These are phyloP conservation scores for Microtus pennsylvanicus DNA, from an alignment of 2,113 vertebrate genomes.

Conservation along the genomic window DNA sequence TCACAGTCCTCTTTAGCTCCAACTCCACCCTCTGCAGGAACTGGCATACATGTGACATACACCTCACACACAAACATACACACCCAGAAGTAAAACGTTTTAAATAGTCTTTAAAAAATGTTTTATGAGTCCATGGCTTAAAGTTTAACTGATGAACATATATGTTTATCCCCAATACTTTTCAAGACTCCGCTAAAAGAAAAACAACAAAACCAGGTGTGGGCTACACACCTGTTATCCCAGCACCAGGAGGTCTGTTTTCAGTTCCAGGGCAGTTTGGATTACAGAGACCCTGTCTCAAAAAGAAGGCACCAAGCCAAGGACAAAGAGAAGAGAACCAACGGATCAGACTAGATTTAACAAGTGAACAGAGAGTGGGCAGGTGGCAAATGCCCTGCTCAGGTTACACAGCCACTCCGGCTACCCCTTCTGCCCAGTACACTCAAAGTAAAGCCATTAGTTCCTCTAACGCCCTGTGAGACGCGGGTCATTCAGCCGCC, in stretches of 20 bases:
- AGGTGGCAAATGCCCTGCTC: not conserved
- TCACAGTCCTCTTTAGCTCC: not conserved
- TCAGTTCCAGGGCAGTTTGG: not conserved
- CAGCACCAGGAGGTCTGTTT: not conserved
- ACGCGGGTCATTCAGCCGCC: no score
- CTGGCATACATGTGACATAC: not conserved
- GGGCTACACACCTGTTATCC: not conserved
- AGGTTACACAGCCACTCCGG: not conserved
- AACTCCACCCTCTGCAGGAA: not conserved
- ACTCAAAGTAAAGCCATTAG: not conserved
- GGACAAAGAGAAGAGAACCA: constrained; percentile 11
- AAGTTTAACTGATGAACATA: not conserved
- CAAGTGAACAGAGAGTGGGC: not conserved
- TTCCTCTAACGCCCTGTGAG: not conserved
- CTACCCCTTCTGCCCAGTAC: not conserved
- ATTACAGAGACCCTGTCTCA: not conserved
- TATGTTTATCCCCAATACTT: not conserved
- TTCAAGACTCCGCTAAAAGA: not conserved
- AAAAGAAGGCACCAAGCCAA: not conserved
- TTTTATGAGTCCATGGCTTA: not conserved
- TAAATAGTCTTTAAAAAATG: not conserved
- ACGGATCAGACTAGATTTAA: constrained; percentile 25
- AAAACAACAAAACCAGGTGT: not conserved
- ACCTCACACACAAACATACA: not conserved
- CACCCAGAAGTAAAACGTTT: not conserved